These are phyloP conservation scores for Drosophila eohydei DNA, from an alignment of 2,888 invertebrate species.

Conservation along the genomic window DNA sequence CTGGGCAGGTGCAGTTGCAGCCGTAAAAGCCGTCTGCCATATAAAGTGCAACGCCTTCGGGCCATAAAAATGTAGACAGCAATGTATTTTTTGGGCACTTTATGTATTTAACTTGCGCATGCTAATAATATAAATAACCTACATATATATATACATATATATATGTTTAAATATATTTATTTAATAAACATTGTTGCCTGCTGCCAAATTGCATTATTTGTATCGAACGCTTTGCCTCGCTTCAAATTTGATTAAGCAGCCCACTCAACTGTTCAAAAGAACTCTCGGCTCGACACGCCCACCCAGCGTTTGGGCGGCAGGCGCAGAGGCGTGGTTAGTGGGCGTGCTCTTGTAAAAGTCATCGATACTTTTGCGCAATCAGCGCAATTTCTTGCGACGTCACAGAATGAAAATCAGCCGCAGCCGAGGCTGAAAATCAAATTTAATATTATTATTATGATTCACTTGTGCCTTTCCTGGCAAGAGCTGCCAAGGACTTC, in stretches of 20 bases:
- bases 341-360: slow-evolving; percentile 62
- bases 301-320: slow-evolving; percentile 5
- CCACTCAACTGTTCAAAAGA: slow-evolving; percentile 12
- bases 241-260: slow-evolving; percentile 56
- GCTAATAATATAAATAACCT: slow-evolving; percentile 22
- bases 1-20: slow-evolving; percentile 31
- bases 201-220: slow-evolving; percentile 74
- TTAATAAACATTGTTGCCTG: slow-evolving; percentile 55
- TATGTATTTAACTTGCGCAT: slow-evolving; percentile 62
- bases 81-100: slow-evolving; percentile 25
- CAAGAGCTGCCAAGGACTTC: slow-evolving; percentile 10
- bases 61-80: slow-evolving; percentile 58
- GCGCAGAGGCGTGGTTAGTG: not conserved
- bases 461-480: slow-evolving; percentile 69
- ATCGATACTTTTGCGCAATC: slow-evolving; percentile 81
- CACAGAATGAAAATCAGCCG: slow-evolving; percentile 45
- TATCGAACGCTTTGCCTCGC: slow-evolving; percentile 38
- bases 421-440: slow-evolving; percentile 73
- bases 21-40: slow-evolving; percentile 55
- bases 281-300: slow-evolving; percentile 49
- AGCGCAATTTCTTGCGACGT: slow-evolving; percentile 71
- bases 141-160: not conserved
- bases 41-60: slow-evolving; percentile 57
- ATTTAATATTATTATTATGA: slow-evolving; percentile 81
- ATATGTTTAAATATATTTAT: slow-evolving; percentile 29